Evolutionary conservation across 2,113 vertebrate species (phyloP).

Genomic region (zebrafish (Danio rerio)): GRCz12tu NC_133180.1:46737001-46737500

Average conservation of each 20-base stretch:
- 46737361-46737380: conserved; percentile 30
- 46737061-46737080: background rate
- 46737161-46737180: background rate
- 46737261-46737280: conserved; percentile 25
- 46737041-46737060: background rate
- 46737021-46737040: too few species aligned
- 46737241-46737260: conserved; percentile 43
- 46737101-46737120: too few species aligned
- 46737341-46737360: background rate
- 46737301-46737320: conserved; percentile 7
- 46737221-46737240: conserved; percentile 39
- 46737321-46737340: conserved; percentile 19
- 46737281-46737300: conserved; percentile 47
- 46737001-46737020: too few species aligned
- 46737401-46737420: background rate
- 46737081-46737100: background rate
- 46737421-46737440: conserved; percentile 13
- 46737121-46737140: background rate
- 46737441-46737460: conserved; percentile 39
- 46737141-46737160: background rate
- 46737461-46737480: conserved; percentile 17
- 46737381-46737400: conserved; percentile 31
- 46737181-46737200: background rate
- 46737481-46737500: conserved; percentile 12
- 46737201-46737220: background rate